These are phyloP conservation scores for Danionella dracula DNA, from an alignment of 2,797 vertebrate genomes.

Conservation along the genomic window DNA sequence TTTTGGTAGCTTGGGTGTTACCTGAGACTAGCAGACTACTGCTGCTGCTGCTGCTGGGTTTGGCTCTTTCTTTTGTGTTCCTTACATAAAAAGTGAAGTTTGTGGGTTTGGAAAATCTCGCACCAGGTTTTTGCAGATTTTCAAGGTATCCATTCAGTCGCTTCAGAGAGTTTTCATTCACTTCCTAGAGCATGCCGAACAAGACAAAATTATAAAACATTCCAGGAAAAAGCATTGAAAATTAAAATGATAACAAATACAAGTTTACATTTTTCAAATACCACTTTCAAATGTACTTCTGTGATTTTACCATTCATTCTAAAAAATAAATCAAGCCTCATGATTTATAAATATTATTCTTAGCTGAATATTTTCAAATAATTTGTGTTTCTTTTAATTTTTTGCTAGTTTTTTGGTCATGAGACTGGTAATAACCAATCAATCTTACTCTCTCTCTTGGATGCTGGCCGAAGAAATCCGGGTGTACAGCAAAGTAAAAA, in stretches of 20 bases:
- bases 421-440: neutral
- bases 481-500: slow-evolving; percentile 96
- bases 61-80: slow-evolving; percentile 69
- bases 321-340: no score
- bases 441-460: slow-evolving; percentile 85
- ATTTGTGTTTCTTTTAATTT: no score
- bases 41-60: slow-evolving; percentile 47
- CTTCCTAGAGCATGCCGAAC: slow-evolving; percentile 68
- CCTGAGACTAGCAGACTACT: slow-evolving; percentile 62
- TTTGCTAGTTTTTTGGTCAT: no score
- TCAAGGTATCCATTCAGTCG: slow-evolving; percentile 91
- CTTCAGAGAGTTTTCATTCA: slow-evolving; percentile 97
- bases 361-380: no score
- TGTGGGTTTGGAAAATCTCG: slow-evolving; percentile 74
- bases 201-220: neutral
- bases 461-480: slow-evolving; percentile 94
- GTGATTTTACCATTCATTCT: no score
- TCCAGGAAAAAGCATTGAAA: neutral
- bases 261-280: no score
- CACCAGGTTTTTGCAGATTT: slow-evolving; percentile 83
- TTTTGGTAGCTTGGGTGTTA: slow-evolving; percentile 41
- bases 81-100: slow-evolving; percentile 89
- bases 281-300: no score
- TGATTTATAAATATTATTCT: no score
- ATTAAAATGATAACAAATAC: no score